A percentile compares a stretch with the other conserved stretches of the same genome.
Evolutionary conservation across 2,797 vertebrate genomes (phyloP).

Genomic region (Enteromius viviparus): DNA sequence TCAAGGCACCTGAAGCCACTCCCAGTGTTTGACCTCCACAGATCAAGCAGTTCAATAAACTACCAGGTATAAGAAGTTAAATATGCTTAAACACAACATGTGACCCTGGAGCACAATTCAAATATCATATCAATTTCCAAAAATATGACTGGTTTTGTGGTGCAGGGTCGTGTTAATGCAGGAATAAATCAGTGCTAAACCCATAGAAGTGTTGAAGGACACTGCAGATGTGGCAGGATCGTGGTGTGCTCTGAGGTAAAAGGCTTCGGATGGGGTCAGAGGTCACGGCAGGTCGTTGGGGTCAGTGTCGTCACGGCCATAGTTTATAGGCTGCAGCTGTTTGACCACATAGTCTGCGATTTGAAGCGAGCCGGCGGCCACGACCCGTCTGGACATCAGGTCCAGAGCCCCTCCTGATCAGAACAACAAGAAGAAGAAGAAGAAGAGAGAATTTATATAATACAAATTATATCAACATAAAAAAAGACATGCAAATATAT

Average conservation of each 20-base stretch:
- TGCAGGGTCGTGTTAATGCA: not conserved
- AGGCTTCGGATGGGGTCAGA: conserved; percentile 45
- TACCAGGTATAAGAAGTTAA: not conserved
- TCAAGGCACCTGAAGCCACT: not conserved
- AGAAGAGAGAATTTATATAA: too few relatives aligned
- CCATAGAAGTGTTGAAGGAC: conserved; percentile 16
- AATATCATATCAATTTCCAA: too few relatives aligned
- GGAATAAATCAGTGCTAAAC: not conserved
- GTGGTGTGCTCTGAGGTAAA: conserved; percentile 58
- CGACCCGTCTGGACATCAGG: conserved; percentile 85
- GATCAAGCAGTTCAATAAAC: not conserved
- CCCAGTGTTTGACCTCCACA: not conserved
- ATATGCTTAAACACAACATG: too few relatives aligned
- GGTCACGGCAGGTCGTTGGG: conserved; percentile 28
- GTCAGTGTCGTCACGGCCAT: conserved; percentile 79
- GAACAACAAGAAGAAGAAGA: too few relatives aligned
- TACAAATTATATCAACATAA: too few relatives aligned
- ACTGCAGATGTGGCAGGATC: conserved; percentile 56
- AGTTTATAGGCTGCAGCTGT: conserved; percentile 83
- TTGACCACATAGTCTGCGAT: conserved; percentile 82
- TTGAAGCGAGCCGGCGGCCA: conserved; percentile 82
- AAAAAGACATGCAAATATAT: too few relatives aligned
- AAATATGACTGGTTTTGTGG: not conserved
- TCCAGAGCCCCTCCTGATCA: conserved; percentile 82
- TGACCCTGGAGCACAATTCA: too few relatives aligned